Base-by-base conservation (phyloP, 2,113 vertebrate genomes). In the Sander lucioperca region DNA sequence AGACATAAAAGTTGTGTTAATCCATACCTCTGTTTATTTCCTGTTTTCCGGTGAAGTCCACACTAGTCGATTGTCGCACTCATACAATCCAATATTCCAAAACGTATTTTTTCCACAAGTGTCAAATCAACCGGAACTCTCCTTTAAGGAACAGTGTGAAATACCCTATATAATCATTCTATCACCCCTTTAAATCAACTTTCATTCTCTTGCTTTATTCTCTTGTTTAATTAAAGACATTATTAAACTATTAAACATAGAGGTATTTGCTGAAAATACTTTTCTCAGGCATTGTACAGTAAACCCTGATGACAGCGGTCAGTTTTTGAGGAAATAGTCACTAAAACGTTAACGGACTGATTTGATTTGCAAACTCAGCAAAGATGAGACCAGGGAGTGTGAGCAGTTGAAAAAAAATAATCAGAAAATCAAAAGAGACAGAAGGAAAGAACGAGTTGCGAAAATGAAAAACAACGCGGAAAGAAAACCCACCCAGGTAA, bases 381-480 rank as follows among this genome's bases (percentile, higher is more conserved):
- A 71, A 71, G 21, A 43, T 50, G 15, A 36, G 14, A 13, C 23
- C 48, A 30, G 68, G 7, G 16, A 47, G 10, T n/a, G 15, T 8
- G 6, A 50, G 39, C 36, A 23, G n/a, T 18, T 27, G 27, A 27
- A 27, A 36, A 45, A 25, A 53, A 23, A 53, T 21, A 54, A 11
- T 3, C 1, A 11, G 7, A 36, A 14, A 48, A n/a, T 59, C 16
- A n/a, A 56, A 54, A 65, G 4, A 23, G 15, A 14, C 10, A 30
- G 45, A 64, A 9, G 2, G 30, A 61, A 30, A 48, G 19, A 64
- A 69, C 3, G 15, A 3, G 14, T 30, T 27, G 11, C 3, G 74
- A 77, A 75, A 57, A 16, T 75, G 47, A 18, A 50, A 82, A 72
- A 16, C 9, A 27, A 51, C 67, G 43, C 12, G 36, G 11, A 56